Conservation (phyloP, 2,888 invertebrate genomes). For the Dolomedes plantarius region DNA sequence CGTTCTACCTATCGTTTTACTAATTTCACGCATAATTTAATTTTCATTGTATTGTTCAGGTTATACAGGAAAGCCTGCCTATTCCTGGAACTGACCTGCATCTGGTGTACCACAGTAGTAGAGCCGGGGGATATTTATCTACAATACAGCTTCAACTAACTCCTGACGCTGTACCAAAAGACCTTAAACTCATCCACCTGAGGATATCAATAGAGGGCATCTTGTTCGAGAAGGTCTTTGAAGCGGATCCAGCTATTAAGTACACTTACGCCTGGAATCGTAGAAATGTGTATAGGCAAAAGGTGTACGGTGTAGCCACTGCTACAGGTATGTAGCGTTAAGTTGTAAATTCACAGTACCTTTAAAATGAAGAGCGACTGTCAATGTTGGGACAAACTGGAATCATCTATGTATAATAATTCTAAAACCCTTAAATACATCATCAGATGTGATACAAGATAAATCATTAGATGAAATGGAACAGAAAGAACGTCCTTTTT, state of each 20-base stretch:
- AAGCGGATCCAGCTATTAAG: conserved; percentile 95
- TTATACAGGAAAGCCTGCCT: conserved; percentile 94
- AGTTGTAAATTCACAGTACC: no score
- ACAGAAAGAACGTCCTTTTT: no score
- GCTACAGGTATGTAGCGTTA: conserved; percentile 79
- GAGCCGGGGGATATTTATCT: conserved; percentile 94
- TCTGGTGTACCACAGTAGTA: conserved; percentile 95
- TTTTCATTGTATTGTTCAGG: conserved; percentile 81
- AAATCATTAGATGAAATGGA: no score
- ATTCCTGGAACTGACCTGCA: conserved; percentile 95
- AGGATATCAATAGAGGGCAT: conserved; percentile 90
- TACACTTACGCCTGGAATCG: conserved; percentile 99
- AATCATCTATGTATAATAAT: no score
- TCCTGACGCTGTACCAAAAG: conserved; percentile 85
- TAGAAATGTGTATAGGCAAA: conserved; percentile 88
- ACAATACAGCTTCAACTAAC: conserved; percentile 93
- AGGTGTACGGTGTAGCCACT: conserved; percentile 78
- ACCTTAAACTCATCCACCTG: conserved; percentile 91
- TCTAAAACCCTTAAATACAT: no score
- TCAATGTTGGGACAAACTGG: no score
- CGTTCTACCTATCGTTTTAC: no score
- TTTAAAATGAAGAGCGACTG: no score
- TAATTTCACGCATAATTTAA: no score
- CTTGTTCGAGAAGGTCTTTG: conserved; percentile 92
- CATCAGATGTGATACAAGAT: no score